Base-by-base conservation (phyloP, 2,888 invertebrate species). In the Drosophila melanosoma region DNA sequence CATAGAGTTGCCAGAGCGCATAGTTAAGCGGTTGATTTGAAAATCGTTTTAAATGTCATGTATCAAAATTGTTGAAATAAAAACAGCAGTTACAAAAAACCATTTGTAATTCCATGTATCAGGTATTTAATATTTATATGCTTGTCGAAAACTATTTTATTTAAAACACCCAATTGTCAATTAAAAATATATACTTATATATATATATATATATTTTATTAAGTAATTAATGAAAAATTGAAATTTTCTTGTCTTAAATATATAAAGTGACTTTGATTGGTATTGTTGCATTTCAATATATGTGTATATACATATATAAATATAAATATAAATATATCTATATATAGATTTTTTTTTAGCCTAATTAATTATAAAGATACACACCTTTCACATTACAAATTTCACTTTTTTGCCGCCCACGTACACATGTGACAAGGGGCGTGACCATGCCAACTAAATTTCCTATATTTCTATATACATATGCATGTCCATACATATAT, bases 231-330 rank as follows among this genome's bases (percentile, higher is more conserved):
- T 60, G 49, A 40, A 62, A 76, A 71, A 62, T 62, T 59, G 17
- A 15, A 62, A 66, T 71, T 75, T 75, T 38, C 57, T 65, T 38
- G 26, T 29, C 70, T 71, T 77, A 77, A 64, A 73, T 86, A 82
- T 67, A 83, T 82, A 74, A 83, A 85, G 75, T 88, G 88, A 88
- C 88, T 85, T 87, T 83, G 75, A 60, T 84, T 76, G 74, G 76
- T 83, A 70, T 68, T 69, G 32, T 69, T 63, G 52, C 45, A 58
- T 54, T 64, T 58, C 3, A 33, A 63, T 64, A 70, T 52, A 52
- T 17, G n/a, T 38, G n/a, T 56, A 38, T 12, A 29, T 45, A 45
- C 45, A 45, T 45, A 23, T 23, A 45, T 15, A 23, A 20, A 23
- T 45, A 45, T 45, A 45, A 20, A 45, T 45, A 15, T 45, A 45